Evolutionary conservation across 2,113 vertebrate genomes (phyloP).

Genomic region (Eulemur rufifrons): DNA sequence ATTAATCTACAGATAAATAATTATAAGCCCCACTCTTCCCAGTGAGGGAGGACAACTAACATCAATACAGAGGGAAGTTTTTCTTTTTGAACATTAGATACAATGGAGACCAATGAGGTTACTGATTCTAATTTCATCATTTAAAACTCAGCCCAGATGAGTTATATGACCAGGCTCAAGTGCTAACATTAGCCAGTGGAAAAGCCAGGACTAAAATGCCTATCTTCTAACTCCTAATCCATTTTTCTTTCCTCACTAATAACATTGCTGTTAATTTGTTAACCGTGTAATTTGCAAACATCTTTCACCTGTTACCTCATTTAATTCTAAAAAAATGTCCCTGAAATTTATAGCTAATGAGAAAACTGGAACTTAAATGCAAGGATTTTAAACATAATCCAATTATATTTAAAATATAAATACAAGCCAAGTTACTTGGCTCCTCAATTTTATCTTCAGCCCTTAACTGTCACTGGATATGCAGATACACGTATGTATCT

Average conservation of each 20-base stretch:
- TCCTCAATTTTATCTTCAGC: neutral
- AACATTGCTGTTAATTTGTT: neutral
- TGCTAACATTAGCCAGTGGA: neutral
- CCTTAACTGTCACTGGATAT: neutral
- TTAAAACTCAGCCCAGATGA: neutral
- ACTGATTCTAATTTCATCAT: slow-evolving; percentile 21
- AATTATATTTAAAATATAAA: neutral
- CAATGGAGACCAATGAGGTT: neutral
- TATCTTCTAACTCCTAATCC: neutral
- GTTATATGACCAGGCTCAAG: neutral
- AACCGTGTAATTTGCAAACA: neutral
- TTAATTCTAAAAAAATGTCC: neutral
- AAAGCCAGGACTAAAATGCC: neutral
- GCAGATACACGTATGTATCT: neutral
- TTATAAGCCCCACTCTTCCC: neutral
- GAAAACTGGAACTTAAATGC: neutral
- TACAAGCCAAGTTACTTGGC: neutral
- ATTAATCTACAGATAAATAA: slow-evolving; percentile 39
- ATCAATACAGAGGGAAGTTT: neutral
- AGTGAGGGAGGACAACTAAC: neutral
- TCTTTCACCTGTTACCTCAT: neutral
- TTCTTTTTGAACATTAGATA: slow-evolving; percentile 3
- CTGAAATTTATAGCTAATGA: neutral
- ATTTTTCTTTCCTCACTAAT: neutral
- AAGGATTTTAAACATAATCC: neutral